phyloP scores from a whole-genome alignment of 2,888 invertebrate genomes.

The Parascotia fuliginaria region DNA sequence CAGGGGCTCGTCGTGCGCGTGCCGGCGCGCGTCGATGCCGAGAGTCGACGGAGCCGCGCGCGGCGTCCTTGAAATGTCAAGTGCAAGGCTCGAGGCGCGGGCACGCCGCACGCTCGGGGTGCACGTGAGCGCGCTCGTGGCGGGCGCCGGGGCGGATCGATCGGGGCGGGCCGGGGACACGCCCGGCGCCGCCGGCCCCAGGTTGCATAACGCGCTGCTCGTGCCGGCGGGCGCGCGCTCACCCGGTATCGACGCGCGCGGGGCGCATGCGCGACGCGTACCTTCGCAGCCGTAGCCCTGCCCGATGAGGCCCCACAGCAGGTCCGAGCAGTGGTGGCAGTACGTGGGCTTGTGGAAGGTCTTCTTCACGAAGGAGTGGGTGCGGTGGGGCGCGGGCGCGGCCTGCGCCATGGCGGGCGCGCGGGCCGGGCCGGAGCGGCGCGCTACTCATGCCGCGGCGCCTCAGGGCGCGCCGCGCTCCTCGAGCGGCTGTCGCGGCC shows the following conservation, averaged over 20 bases:
- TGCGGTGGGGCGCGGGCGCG: slow-evolving; percentile 87
- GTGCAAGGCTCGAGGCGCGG: slow-evolving; percentile 50
- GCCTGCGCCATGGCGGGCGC: slow-evolving; percentile 86
- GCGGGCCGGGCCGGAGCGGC: slow-evolving; percentile 82
- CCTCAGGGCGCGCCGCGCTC: slow-evolving; percentile 86
- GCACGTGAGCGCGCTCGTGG: slow-evolving; percentile 32
- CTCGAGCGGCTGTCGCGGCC: slow-evolving; percentile 86
- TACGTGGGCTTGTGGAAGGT: slow-evolving; percentile 99
- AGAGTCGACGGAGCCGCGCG: slow-evolving; percentile 21
- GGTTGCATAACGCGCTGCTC: slow-evolving; percentile 75
- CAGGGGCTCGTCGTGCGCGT: slow-evolving; percentile 16
- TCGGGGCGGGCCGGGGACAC: slow-evolving; percentile 53
- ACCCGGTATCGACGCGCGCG: slow-evolving; percentile 75
- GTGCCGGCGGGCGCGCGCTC: slow-evolving; percentile 69
- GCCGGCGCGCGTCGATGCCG: slow-evolving; percentile 11
- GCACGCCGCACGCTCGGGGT: slow-evolving; percentile 38
- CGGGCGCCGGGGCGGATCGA: slow-evolving; percentile 35
- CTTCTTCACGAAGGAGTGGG: slow-evolving; percentile 99
- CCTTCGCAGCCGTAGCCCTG: slow-evolving; percentile 99
- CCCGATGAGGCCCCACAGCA: slow-evolving; percentile 99
- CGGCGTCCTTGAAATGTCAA: slow-evolving; percentile 56
- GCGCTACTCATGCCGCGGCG: slow-evolving; percentile 85
- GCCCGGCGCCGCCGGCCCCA: slow-evolving; percentile 76
- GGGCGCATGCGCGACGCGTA: slow-evolving; percentile 87
- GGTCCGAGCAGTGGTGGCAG: slow-evolving; percentile 99